A percentile compares a stretch with the other conserved stretches of the same genome.
Evolutionary conservation across 1,140 invertebrate genomes (phyloP).

Genomic region (Oedothorax gibbosus): DNA sequence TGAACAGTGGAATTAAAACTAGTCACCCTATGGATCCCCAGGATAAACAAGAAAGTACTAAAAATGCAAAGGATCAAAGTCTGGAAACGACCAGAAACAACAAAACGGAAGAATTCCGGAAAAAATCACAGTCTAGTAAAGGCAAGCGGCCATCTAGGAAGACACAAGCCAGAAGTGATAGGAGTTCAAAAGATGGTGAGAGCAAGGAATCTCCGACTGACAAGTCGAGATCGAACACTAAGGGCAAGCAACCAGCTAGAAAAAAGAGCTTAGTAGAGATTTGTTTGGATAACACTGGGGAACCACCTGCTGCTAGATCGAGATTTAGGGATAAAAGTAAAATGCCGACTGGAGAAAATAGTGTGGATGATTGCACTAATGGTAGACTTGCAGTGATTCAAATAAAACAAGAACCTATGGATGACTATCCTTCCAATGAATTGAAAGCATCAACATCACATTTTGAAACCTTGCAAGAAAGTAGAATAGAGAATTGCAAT

Average conservation of each 20-base stretch:
- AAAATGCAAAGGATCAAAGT: too few relatives aligned
- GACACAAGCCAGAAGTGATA: background rate
- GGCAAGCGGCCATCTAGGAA: constrained; percentile 25
- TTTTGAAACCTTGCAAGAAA: background rate
- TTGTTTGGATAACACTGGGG: too few relatives aligned
- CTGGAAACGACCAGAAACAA: constrained; percentile 2
- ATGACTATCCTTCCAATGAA: constrained; percentile 21
- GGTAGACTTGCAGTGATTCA: constrained; percentile 21
- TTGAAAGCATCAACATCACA: background rate
- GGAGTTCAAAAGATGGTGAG: background rate
- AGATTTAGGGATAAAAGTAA: too few relatives aligned
- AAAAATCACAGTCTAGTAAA: constrained; percentile 45
- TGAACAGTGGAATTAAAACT: constrained; percentile 11
- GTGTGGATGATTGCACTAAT: background rate
- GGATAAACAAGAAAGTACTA: constrained; percentile 21
- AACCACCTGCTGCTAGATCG: too few relatives aligned
- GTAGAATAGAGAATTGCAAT: background rate
- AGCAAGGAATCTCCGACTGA: too few relatives aligned
- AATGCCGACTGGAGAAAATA: constrained; percentile 32
- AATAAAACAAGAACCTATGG: constrained; percentile 41
- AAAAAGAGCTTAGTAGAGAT: too few relatives aligned
- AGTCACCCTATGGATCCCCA: constrained; percentile 31
- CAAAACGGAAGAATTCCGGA: constrained; percentile 58
- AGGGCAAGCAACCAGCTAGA: too few relatives aligned
- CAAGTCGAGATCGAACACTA: too few relatives aligned